phyloP scores from a whole-genome alignment of 2,888 invertebrate species.

The Campaea margaritaria region DNA sequence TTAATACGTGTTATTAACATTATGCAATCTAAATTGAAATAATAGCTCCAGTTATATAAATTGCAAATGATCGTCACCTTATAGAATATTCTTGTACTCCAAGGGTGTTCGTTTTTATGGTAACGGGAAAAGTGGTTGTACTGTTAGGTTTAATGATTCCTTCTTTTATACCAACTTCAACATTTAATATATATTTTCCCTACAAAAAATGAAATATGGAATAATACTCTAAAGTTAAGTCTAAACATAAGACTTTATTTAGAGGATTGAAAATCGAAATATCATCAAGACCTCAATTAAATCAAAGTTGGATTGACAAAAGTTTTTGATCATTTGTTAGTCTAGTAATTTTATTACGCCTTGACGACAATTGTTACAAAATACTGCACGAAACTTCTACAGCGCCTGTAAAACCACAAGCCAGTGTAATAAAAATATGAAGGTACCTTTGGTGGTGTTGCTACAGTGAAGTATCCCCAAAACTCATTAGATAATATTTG shows the following conservation, averaged over 20 bases:
- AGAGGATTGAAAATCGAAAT: too few species aligned
- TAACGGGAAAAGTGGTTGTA: constrained; percentile 69
- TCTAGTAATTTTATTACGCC: background rate
- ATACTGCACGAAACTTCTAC: too few species aligned
- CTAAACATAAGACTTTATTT: too few species aligned
- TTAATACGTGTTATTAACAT: background rate
- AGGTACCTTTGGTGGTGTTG: constrained; percentile 38
- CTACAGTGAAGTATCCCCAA: constrained; percentile 64
- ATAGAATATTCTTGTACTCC: constrained; percentile 74
- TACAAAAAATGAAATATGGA: constrained; percentile 32
- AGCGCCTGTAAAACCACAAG: background rate
- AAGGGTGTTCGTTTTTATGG: constrained; percentile 72
- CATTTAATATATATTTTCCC: constrained; percentile 59
- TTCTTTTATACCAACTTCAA: constrained; percentile 64
- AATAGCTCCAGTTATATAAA: background rate
- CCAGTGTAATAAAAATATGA: background rate
- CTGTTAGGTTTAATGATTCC: constrained; percentile 76
- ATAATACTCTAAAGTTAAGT: background rate
- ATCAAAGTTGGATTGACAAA: too few species aligned
- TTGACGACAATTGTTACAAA: too few species aligned
- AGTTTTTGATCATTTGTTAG: too few species aligned
- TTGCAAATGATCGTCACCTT: constrained; percentile 51
- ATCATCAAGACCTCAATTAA: too few species aligned
- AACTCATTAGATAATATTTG: constrained; percentile 75
- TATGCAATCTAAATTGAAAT: background rate